Conservation (phyloP, 2,888 invertebrate genomes). For the Scotopteryx bipunctaria region DNA sequence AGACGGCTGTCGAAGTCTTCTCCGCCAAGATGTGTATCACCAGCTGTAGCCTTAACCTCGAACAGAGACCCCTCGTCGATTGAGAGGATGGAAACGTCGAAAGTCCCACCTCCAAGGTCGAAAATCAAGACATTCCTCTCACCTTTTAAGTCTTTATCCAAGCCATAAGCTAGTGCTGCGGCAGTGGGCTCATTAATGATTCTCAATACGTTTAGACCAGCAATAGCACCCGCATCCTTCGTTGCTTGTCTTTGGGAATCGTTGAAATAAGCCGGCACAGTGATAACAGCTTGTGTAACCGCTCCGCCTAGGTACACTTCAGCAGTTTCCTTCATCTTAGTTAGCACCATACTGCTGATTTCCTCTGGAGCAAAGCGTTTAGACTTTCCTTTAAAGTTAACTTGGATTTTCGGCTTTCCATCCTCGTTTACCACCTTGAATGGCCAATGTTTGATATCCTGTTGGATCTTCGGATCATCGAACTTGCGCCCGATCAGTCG, state of each 20-base stretch:
- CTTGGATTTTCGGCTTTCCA: constrained; percentile 86
- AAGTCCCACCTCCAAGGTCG: constrained; percentile 87
- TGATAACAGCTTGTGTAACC: constrained; percentile 88
- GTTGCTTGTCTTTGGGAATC: constrained; percentile 90
- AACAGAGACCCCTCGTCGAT: constrained; percentile 91
- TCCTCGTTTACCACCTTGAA: constrained; percentile 87
- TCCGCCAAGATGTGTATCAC: constrained; percentile 93
- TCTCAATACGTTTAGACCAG: constrained; percentile 90
- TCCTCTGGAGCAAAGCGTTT: constrained; percentile 88
- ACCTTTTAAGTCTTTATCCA: constrained; percentile 85
- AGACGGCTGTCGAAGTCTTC: constrained; percentile 87
- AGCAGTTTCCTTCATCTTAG: constrained; percentile 84
- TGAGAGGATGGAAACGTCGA: constrained; percentile 92
- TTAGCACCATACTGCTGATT: constrained; percentile 87
- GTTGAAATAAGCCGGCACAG: constrained; percentile 91
- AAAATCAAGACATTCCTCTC: constrained; percentile 86
- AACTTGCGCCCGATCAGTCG: constrained; percentile 91
- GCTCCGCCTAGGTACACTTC: constrained; percentile 87
- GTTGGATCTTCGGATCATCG: constrained; percentile 88
- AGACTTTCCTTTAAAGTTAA: constrained; percentile 84
- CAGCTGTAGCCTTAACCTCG: constrained; percentile 92
- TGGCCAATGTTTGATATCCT: constrained; percentile 92
- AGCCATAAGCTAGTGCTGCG: constrained; percentile 88
- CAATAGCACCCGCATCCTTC: constrained; percentile 90
- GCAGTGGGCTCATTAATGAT: constrained; percentile 93